These are phyloP conservation scores for Bubalus kerabau DNA, from an alignment of 2,113 vertebrate species.

Conservation along the genomic window DNA sequence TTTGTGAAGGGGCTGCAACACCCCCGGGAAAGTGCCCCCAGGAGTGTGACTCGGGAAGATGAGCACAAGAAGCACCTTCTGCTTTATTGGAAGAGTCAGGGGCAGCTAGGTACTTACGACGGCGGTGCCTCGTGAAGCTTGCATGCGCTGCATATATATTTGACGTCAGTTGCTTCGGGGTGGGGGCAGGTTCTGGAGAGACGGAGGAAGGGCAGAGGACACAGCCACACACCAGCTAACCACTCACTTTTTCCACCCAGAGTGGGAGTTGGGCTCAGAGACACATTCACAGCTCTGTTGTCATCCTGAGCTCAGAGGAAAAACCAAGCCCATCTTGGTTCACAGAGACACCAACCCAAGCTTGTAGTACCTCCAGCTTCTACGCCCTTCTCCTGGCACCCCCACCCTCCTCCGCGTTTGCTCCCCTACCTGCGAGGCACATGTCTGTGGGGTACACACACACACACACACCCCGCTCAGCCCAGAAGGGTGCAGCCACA, in stretches of 20 bases:
- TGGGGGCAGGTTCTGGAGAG: not conserved
- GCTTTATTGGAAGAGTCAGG: not conserved
- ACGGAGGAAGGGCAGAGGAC: not conserved
- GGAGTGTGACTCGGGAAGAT: not conserved
- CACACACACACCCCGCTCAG: not conserved
- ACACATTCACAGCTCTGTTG: not conserved
- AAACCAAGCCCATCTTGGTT: not conserved
- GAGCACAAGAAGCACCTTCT: not conserved
- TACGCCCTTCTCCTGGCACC: not conserved
- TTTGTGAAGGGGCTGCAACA: not conserved
- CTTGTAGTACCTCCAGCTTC: not conserved
- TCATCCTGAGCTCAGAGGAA: too few relatives aligned
- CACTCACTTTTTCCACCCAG: not conserved
- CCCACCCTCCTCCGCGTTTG: too few relatives aligned
- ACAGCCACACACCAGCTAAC: not conserved
- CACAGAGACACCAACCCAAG: not conserved
- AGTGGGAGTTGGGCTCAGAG: fast-evolving
- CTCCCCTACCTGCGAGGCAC: not conserved
- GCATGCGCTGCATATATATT: not conserved
- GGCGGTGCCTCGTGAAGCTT: fast-evolving
- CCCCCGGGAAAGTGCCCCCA: not conserved
- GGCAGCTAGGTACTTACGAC: not conserved
- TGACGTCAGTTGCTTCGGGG: not conserved
- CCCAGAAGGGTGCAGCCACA: not conserved
- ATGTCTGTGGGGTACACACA: not conserved